Conservation (phyloP, 2,888 invertebrate genomes). For the Muscina levida region DNA sequence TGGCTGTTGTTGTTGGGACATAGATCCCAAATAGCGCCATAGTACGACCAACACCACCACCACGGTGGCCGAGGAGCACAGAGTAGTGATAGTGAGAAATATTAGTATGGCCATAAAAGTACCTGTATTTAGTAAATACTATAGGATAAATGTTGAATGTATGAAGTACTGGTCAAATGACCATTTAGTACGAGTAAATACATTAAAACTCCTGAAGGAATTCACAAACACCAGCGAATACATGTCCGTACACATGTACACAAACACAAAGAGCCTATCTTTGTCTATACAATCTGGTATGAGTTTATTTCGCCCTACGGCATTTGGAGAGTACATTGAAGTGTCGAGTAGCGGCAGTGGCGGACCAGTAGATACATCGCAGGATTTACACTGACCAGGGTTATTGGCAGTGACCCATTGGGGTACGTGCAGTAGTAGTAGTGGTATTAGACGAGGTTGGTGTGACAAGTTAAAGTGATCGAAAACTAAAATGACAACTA, state of each 20-base stretch:
- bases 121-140: constrained; percentile 51
- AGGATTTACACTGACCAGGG: constrained; percentile 63
- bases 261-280: background rate
- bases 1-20: background rate
- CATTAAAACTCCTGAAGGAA: constrained; percentile 46
- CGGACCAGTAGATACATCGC: constrained; percentile 34
- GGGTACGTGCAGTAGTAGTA: too few relatives aligned
- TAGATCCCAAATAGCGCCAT: background rate
- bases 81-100: constrained; percentile 27
- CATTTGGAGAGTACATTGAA: constrained; percentile 18
- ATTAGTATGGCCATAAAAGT: constrained; percentile 28
- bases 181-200: constrained; percentile 46
- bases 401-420: constrained; percentile 66
- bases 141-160: constrained; percentile 36
- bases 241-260: constrained; percentile 20
- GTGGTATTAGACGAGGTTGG: constrained; percentile 13
- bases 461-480: background rate
- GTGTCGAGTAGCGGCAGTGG: constrained; percentile 43
- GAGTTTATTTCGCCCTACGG: constrained; percentile 20
- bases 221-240: constrained; percentile 3
- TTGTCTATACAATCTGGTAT: background rate
- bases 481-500: too few relatives aligned
- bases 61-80: background rate
- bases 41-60: too few relatives aligned
- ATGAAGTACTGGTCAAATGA: constrained; percentile 39